Evolutionary conservation across 1,140 invertebrate genomes (phyloP).

Genomic region (Drosophila parvula): DNA sequence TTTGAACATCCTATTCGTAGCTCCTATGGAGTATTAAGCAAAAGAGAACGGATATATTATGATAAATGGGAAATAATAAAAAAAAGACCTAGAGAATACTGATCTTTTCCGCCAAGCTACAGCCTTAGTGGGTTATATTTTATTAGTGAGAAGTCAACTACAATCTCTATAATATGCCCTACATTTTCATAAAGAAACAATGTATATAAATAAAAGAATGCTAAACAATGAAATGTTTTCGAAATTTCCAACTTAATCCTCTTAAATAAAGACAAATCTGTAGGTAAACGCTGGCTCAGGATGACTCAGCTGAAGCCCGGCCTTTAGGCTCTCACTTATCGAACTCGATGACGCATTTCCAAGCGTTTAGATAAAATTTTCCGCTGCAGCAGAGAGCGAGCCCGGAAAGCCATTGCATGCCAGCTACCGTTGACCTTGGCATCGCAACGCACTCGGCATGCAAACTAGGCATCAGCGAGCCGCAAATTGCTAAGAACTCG

Average conservation of each 20-base stretch:
- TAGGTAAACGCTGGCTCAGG: background rate
- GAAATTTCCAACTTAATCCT: background rate
- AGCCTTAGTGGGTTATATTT: background rate
- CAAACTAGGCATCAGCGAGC: slow-evolving; percentile 41
- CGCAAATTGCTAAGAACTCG: slow-evolving; percentile 44
- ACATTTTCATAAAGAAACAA: background rate
- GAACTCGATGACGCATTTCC: slow-evolving; percentile 37
- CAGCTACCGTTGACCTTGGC: slow-evolving; percentile 49
- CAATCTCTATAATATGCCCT: background rate
- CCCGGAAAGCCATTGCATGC: slow-evolving; percentile 62
- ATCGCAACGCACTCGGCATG: slow-evolving; percentile 49
- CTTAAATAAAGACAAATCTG: background rate
- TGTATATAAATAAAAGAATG: background rate
- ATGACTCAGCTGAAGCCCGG: background rate
- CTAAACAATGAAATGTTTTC: background rate
- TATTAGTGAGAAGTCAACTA: background rate
- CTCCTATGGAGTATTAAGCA: background rate
- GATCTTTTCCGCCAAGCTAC: background rate
- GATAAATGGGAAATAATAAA: background rate
- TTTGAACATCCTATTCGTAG: background rate
- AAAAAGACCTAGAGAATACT: background rate
- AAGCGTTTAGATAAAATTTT: slow-evolving; percentile 42
- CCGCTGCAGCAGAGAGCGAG: slow-evolving; percentile 46
- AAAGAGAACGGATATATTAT: background rate
- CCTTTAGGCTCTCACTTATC: slow-evolving; percentile 9